Evolutionary conservation across 2,797 vertebrate species (phyloP).

Genomic region (Hydrocynus forskahlii): DNA sequence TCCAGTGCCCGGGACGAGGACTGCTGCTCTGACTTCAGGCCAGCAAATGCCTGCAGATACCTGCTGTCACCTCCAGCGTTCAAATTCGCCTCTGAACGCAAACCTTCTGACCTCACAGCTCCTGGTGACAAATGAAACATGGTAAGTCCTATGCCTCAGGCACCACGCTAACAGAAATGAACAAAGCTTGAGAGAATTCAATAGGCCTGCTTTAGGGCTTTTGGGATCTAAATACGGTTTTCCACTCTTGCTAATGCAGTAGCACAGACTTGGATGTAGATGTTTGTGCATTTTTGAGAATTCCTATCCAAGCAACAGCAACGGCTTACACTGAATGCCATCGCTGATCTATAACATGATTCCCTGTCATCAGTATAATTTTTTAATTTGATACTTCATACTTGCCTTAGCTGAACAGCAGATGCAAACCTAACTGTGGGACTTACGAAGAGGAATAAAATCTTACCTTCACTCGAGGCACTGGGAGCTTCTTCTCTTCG

Average conservation of each 20-base stretch:
- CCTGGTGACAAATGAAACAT: conserved; percentile 33
- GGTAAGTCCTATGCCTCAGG: neutral
- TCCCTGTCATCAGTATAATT: too few relatives aligned
- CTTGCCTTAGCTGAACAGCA: neutral
- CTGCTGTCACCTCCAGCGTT: conserved; percentile 73
- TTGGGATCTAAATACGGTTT: neutral
- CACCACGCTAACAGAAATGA: neutral
- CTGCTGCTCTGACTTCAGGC: conserved; percentile 71
- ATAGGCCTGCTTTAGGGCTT: neutral
- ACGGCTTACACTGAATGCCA: too few relatives aligned
- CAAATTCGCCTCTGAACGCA: conserved; percentile 77
- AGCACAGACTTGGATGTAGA: too few relatives aligned
- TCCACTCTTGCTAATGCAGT: too few relatives aligned
- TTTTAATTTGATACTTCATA: too few relatives aligned
- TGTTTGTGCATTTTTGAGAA: too few relatives aligned
- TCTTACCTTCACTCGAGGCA: conserved; percentile 66
- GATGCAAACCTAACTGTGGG: neutral
- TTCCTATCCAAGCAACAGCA: too few relatives aligned
- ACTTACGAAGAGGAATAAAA: neutral
- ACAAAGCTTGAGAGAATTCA: conserved; percentile 28
- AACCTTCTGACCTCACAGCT: conserved; percentile 75
- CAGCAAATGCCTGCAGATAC: conserved; percentile 82
- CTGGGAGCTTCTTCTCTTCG: conserved; percentile 59
- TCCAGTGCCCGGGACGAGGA: conserved; percentile 73
- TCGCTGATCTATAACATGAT: too few relatives aligned